Conservation (phyloP, 2,113 vertebrate species). For the Bombycilla garrulus region DNA sequence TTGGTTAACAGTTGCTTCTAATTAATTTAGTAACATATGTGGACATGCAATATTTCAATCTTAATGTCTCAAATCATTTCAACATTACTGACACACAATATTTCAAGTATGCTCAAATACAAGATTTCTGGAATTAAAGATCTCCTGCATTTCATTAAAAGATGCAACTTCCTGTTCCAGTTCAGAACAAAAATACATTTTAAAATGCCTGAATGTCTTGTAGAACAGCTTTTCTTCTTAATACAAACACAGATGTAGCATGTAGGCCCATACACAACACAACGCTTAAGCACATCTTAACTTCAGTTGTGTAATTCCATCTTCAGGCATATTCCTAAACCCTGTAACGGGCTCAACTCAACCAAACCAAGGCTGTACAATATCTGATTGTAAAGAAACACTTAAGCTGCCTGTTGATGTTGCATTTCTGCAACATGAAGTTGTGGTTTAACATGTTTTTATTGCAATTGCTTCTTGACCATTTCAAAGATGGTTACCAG, state of each 20-base stretch:
- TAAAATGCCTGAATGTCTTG: neutral
- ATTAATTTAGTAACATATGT: slow-evolving; percentile 54
- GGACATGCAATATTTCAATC: slow-evolving; percentile 46
- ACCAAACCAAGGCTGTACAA: neutral
- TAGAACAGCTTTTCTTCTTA: slow-evolving; percentile 43
- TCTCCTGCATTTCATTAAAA: neutral
- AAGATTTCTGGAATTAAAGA: slow-evolving; percentile 16
- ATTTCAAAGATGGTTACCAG: neutral
- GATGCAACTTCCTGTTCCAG: slow-evolving; percentile 40
- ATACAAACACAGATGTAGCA: slow-evolving; percentile 59
- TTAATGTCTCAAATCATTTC: slow-evolving; percentile 16
- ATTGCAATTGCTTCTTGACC: neutral
- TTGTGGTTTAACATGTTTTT: neutral
- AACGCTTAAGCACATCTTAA: slow-evolving; percentile 2
- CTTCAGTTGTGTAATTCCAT: neutral
- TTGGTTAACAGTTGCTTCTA: slow-evolving; percentile 50
- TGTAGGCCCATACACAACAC: slow-evolving; percentile 22
- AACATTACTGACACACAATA: slow-evolving; percentile 13
- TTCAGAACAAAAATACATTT: slow-evolving; percentile 38
- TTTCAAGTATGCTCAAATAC: neutral
- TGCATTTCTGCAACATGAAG: neutral
- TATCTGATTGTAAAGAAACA: neutral
- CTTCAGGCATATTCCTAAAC: neutral
- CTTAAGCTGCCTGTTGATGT: neutral
- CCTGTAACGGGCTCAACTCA: neutral